Percentiles rank a stretch among this genome's conserved stretches.
Evolutionary conservation across 2,888 invertebrate genomes (phyloP).

Genomic region (Trachelus iudaicus): DNA sequence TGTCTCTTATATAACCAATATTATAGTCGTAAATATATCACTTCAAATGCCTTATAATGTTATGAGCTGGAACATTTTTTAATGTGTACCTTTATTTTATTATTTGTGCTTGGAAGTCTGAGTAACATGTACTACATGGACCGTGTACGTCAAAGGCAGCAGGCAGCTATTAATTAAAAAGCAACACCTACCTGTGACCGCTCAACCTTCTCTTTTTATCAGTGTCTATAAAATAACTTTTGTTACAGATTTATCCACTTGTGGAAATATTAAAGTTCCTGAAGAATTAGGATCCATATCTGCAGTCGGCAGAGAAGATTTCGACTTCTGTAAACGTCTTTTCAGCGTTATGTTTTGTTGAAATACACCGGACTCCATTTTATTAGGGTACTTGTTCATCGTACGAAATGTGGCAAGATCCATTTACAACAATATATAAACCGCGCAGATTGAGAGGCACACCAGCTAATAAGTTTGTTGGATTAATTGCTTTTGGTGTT

Average conservation of each 20-base stretch:
- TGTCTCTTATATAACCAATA: neutral
- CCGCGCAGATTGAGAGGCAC: constrained; percentile 46
- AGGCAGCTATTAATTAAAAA: no score
- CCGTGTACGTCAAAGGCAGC: no score
- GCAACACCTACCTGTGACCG: no score
- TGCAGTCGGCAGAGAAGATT: neutral
- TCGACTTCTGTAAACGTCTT: neutral
- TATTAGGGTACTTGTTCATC: neutral
- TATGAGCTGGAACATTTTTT: neutral
- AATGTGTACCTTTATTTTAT: neutral
- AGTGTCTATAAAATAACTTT: neutral
- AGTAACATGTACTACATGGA: no score
- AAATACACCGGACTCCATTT: neutral
- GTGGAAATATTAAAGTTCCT: neutral
- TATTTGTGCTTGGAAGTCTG: neutral
- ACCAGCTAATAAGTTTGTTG: constrained; percentile 27
- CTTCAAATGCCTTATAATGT: neutral
- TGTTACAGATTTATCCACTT: neutral
- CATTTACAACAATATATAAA: constrained; percentile 33
- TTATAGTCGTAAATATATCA: no score
- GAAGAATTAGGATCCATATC: no score
- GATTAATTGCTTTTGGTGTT: constrained; percentile 1
- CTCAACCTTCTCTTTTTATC: no score
- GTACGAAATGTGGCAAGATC: constrained; percentile 24
- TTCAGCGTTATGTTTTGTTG: neutral